These are phyloP conservation scores for Drusus annulatus DNA, from an alignment of 1,140 invertebrate genomes.

Conservation along the genomic window DNA sequence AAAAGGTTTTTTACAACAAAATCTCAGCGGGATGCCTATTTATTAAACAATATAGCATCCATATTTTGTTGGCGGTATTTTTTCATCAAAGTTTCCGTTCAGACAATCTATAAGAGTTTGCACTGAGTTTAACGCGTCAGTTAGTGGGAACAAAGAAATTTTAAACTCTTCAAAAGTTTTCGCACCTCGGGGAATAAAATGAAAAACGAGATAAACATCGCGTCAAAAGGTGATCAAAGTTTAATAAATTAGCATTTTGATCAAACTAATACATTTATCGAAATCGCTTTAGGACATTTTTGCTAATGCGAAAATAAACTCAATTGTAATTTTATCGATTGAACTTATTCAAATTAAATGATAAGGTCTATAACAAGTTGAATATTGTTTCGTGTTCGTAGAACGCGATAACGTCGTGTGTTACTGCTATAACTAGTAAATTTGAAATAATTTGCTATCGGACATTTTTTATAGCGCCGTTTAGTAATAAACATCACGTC, in stretches of 20 bases:
- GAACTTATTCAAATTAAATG: too few relatives aligned
- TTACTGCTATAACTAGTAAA: too few relatives aligned
- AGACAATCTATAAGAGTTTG: slow-evolving; percentile 7
- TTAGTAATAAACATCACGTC: too few relatives aligned
- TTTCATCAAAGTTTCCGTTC: not conserved
- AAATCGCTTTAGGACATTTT: too few relatives aligned
- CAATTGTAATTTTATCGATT: too few relatives aligned
- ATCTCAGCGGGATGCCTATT: slow-evolving; percentile 9
- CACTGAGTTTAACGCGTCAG: slow-evolving; percentile 13
- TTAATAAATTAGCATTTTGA: not conserved
- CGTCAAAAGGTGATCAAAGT: not conserved
- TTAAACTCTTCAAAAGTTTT: not conserved
- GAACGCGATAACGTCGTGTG: too few relatives aligned
- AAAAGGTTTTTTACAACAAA: not conserved
- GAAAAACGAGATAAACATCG: slow-evolving; percentile 18
- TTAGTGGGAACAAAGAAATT: slow-evolving; percentile 25
- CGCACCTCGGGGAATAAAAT: not conserved
- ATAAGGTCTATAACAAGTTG: too few relatives aligned
- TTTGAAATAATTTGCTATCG: too few relatives aligned
- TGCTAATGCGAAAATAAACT: too few relatives aligned
- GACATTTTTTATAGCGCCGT: too few relatives aligned
- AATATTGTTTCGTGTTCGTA: too few relatives aligned
- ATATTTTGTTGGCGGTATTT: not conserved
- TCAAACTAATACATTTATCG: not conserved
- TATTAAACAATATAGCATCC: not conserved